Conservation (phyloP, 2,113 vertebrate genomes). For the Petrocephalus zakoni region DNA sequence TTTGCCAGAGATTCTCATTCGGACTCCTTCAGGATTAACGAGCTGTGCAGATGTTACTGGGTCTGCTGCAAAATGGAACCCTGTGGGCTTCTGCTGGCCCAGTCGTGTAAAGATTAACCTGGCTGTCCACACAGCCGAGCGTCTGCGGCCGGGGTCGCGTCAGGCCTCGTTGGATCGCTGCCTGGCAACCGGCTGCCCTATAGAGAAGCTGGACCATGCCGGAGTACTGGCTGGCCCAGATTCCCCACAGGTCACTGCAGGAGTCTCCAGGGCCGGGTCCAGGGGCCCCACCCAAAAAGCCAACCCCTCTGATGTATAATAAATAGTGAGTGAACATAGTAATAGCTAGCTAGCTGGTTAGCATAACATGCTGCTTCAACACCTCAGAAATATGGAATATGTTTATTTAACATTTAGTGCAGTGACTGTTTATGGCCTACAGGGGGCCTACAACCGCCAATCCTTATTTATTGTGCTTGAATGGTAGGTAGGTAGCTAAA, state of each 20-base stretch:
- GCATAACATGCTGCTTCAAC: background rate
- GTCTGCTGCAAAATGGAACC: background rate
- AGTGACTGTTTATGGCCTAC: background rate
- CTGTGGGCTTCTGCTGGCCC: background rate
- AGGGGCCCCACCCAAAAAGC: background rate
- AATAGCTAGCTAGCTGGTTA: background rate
- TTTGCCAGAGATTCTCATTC: background rate
- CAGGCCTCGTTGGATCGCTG: background rate
- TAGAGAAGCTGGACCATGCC: background rate
- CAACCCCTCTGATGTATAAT: background rate
- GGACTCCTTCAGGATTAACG: background rate
- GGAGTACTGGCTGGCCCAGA: background rate
- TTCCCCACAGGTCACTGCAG: background rate
- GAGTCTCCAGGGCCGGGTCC: background rate
- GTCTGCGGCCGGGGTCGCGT: background rate
- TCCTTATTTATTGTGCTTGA: background rate
- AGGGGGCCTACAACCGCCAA: background rate
- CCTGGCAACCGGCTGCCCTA: slow-evolving; percentile 5
- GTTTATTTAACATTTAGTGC: background rate
- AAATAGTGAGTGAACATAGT: background rate
- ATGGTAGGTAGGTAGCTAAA: background rate
- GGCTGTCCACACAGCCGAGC: slow-evolving; percentile 30
- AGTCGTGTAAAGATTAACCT: slow-evolving; percentile 39
- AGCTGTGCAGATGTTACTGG: background rate
- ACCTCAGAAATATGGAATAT: background rate